Base-by-base conservation (phyloP, 1,140 invertebrate species). In the Stenopsyche tienmushanensis region DNA sequence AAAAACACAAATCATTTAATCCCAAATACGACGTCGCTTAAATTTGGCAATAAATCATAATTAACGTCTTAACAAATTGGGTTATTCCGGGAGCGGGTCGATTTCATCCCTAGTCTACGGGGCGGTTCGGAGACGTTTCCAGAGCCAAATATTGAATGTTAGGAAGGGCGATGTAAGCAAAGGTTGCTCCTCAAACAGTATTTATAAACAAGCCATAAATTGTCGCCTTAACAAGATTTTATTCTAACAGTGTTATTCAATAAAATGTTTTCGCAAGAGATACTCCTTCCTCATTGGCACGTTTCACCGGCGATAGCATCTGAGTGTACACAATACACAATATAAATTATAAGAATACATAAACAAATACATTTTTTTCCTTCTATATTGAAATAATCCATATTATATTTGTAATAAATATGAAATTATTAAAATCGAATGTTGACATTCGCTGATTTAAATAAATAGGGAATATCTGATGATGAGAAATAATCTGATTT, bases 171-270 rank as follows among this genome's bases (percentile, higher is more conserved):
- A 39, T 25, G 47, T 52, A 50, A 52, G 50, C 59, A 59, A 65
- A 53, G 64, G 45, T 59, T 29, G 54, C 17, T 52, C 60, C 62
- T 64, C 64, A 70, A 70, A 70, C 64, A 70, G 59, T 57, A 58
- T 70, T 66, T 64, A 70, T 70, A 70, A 70, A 70, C 67, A 69
- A 63, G 58, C 64, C 52, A 69, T 69, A 69, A 69, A 69, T 69
- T 69, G 59, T 69, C 58, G 64, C 63, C 52, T 70, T 66, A 70
- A 66, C 67, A 45, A 66, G 64, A 63, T 70, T 70, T 70, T 20
- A 49, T 62, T 58, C 44, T 47, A 47, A 47, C 44, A 47, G 44
- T 13, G 44, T 47, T 47, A 47, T 47, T 47, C 44, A 47, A 47
- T 47, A 47, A 47, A 47, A 47, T 47, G 44, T 47, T 47, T 47